Conservation (phyloP, 1,140 invertebrate genomes). For the Phocides pigmalion region DNA sequence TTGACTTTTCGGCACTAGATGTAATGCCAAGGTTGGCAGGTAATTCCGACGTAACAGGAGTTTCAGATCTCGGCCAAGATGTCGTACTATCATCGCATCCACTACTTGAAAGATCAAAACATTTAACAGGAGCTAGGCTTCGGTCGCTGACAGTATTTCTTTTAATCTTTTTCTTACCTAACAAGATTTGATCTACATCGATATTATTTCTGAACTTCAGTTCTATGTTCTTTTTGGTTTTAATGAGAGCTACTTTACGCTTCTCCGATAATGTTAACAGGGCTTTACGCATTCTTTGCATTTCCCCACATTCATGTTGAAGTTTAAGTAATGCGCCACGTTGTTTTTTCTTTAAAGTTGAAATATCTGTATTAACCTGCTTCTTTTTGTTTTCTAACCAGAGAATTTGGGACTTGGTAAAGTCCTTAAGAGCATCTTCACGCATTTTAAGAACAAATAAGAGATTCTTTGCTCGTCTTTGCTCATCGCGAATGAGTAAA, state of each 20-base stretch:
- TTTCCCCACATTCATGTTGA: conserved; percentile 78
- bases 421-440: conserved; percentile 78
- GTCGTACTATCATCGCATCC: conserved; percentile 66
- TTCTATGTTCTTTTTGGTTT: conserved; percentile 76
- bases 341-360: conserved; percentile 76
- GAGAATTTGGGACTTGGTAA: conserved; percentile 75
- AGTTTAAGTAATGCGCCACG: conserved; percentile 74
- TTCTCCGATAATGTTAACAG: conserved; percentile 69
- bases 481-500: conserved; percentile 78
- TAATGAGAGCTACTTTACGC: conserved; percentile 72
- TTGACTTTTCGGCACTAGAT: conserved; percentile 61
- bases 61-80: conserved; percentile 50
- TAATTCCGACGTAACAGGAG: conserved; percentile 29
- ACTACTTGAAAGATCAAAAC: conserved; percentile 75
- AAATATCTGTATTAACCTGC: conserved; percentile 73
- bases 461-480: conserved; percentile 74
- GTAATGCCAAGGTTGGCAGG: conserved; percentile 7
- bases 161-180: conserved; percentile 68
- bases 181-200: conserved; percentile 67
- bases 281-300: conserved; percentile 78
- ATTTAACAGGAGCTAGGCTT: conserved; percentile 62
- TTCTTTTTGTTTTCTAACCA: conserved; percentile 78
- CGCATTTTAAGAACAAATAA: conserved; percentile 76
- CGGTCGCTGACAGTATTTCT: conserved; percentile 51
- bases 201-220: conserved; percentile 67